A percentile compares a stretch with the other conserved stretches of the same genome.
These are phyloP conservation scores for Rhizomys pruinosus DNA, from an alignment of 2,113 vertebrate genomes.

Conservation along the genomic window DNA sequence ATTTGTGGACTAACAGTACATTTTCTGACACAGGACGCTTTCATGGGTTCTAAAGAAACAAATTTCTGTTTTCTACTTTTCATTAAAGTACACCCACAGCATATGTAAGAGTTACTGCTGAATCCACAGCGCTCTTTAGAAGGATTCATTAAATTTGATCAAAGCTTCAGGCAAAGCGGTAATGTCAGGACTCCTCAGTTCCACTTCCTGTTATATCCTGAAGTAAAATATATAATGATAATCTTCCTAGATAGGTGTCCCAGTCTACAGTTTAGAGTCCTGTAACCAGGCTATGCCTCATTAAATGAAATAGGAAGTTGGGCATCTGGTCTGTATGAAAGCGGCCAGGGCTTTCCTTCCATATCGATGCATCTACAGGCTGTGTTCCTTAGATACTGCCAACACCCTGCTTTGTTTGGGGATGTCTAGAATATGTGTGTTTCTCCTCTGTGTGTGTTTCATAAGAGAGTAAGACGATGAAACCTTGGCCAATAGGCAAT, in stretches of 20 bases:
- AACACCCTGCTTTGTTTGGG: conserved; percentile 73
- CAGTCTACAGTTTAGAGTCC: not conserved
- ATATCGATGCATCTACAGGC: not conserved
- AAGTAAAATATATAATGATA: not conserved
- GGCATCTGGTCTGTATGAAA: not conserved
- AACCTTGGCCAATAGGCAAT: not conserved
- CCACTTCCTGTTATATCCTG: not conserved
- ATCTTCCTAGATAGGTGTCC: not conserved
- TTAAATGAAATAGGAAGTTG: conserved; percentile 26
- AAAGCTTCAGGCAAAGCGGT: conserved; percentile 30
- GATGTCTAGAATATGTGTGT: not conserved
- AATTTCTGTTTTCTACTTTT: conserved; percentile 26
- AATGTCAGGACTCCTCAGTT: not conserved
- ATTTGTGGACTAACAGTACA: conserved; percentile 24
- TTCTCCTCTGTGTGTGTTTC: not conserved
- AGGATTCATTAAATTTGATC: conserved; percentile 25
- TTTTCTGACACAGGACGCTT: conserved; percentile 55
- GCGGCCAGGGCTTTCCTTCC: not conserved
- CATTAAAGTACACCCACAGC: conserved; percentile 21
- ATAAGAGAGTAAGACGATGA: conserved; percentile 52
- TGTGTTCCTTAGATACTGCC: not conserved
- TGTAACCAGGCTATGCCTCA: not conserved
- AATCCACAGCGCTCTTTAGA: conserved; percentile 17
- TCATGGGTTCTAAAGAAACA: not conserved
- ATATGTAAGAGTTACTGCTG: not conserved